Evolutionary conservation across 2,888 invertebrate genomes (phyloP).

Genomic region (Synanthedon myopaeformis): DNA sequence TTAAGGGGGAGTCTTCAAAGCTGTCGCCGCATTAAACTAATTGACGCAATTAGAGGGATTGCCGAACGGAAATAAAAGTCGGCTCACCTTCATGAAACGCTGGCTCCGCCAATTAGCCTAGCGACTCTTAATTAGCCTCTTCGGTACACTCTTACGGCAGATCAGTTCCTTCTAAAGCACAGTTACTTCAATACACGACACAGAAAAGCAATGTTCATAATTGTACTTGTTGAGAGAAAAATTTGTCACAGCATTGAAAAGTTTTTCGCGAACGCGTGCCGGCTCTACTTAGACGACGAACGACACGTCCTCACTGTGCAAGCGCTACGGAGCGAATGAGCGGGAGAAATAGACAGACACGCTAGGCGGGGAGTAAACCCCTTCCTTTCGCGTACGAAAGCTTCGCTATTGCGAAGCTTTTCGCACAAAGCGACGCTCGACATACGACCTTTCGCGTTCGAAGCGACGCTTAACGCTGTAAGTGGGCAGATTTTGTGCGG

Average conservation of each 20-base stretch:
- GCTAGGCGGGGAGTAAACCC: slow-evolving; percentile 49
- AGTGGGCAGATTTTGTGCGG: slow-evolving; percentile 65
- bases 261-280: slow-evolving; percentile 59
- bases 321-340: slow-evolving; percentile 54
- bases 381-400: slow-evolving; percentile 55
- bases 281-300: slow-evolving; percentile 7
- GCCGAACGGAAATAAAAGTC: slow-evolving; percentile 70
- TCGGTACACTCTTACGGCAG: slow-evolving; percentile 40
- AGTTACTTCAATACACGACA: slow-evolving; percentile 40
- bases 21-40: slow-evolving; percentile 70
- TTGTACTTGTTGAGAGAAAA: slow-evolving; percentile 14
- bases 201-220: slow-evolving; percentile 42
- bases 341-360: slow-evolving; percentile 11
- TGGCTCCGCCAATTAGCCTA: slow-evolving; percentile 65
- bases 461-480: slow-evolving; percentile 51
- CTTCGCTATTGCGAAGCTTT: slow-evolving; percentile 50
- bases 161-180: slow-evolving; percentile 42
- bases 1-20: slow-evolving; percentile 61
- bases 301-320: slow-evolving; percentile 34
- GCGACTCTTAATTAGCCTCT: slow-evolving; percentile 62
- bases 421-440: slow-evolving; percentile 28
- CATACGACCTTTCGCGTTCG: slow-evolving; percentile 32
- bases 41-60: slow-evolving; percentile 70
- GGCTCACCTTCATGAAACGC: slow-evolving; percentile 70
- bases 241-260: slow-evolving; percentile 54